Evolutionary conservation across 2,113 vertebrate genomes (phyloP), one percentile per base, ranked within the genome.

Genomic region (Paracanthobrama guichenoti): DNA sequence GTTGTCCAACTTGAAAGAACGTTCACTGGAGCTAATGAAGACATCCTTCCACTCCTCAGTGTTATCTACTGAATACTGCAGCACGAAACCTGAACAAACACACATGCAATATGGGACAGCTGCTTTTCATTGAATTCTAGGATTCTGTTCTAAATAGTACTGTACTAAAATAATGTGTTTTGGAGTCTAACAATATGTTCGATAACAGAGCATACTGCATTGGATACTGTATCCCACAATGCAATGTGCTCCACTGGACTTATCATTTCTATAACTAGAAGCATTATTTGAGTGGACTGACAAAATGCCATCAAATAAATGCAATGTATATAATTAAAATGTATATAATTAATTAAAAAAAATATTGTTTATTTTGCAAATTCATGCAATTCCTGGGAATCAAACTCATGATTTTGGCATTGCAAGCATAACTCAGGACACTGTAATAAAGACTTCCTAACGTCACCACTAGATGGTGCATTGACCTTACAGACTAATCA

Each of bases 11-110:
- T 96, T 97, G 91, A 97, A 99, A 86, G 97, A 97, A 35, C 97
- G 96, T 91, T 99, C 97, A 0, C 93, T 94, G 7, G 98, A 98
- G 91, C 96, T 97, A 92, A 99, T 98, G 90, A 99, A 97, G 75
- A 98, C 96, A 0, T 99, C 98, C 89, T 96, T 96, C 98, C 98
- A 99, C 88, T 98, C 97, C 93, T 99, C 98, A 0, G 97, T 98
- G 94, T 99, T 98, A 93, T 99, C 98, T 74, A 98, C 96, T 0
- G 98, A 99, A 91, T 99, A 99, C 92, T 99, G 98, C 28, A 99
- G 93, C 90, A 99, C 97, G 0, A 99, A 99, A 80, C 98, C 98
- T 99, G 89, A 24, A 78, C 71, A 86, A 42, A 87, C 46, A 86
- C 76, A 89, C 20, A 87, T 22, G 18, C 9, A 71, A 76, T 31